Evolutionary conservation across 2,888 invertebrate genomes (phyloP).

Genomic region (Parthenolecanium corni): DNA sequence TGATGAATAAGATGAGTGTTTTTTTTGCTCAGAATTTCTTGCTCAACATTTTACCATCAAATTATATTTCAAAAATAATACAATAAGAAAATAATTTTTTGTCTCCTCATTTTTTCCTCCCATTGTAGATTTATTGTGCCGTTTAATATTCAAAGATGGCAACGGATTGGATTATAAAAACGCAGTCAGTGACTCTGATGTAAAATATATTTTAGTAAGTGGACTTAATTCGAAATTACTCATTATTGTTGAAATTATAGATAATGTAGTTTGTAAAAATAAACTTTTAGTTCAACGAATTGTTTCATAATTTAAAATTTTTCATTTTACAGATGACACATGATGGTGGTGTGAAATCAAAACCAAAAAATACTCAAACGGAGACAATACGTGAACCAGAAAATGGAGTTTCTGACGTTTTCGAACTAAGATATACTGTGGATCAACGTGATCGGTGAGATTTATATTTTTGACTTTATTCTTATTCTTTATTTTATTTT

Average conservation of each 20-base stretch:
- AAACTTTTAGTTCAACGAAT: too few relatives aligned
- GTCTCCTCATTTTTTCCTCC: too few relatives aligned
- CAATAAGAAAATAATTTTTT: too few relatives aligned
- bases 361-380: neutral
- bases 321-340: neutral
- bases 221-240: too few relatives aligned
- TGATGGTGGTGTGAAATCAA: conserved; percentile 4
- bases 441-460: conserved; percentile 18
- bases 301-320: too few relatives aligned
- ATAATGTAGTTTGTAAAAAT: too few relatives aligned
- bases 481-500: neutral
- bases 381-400: too few relatives aligned
- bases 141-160: conserved; percentile 8
- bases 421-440: conserved; percentile 8
- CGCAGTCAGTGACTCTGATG: conserved; percentile 3
- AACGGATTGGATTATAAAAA: conserved; percentile 12
- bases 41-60: too few relatives aligned
- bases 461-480: neutral
- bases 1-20: too few relatives aligned
- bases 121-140: conserved; percentile 7
- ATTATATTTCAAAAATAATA: too few relatives aligned
- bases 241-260: too few relatives aligned
- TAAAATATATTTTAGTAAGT: conserved; percentile 21
- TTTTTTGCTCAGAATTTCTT: too few relatives aligned
- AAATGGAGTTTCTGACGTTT: conserved; percentile 1